Conservation (phyloP, 2,888 invertebrate genomes). For the Cephus pulcher region DNA sequence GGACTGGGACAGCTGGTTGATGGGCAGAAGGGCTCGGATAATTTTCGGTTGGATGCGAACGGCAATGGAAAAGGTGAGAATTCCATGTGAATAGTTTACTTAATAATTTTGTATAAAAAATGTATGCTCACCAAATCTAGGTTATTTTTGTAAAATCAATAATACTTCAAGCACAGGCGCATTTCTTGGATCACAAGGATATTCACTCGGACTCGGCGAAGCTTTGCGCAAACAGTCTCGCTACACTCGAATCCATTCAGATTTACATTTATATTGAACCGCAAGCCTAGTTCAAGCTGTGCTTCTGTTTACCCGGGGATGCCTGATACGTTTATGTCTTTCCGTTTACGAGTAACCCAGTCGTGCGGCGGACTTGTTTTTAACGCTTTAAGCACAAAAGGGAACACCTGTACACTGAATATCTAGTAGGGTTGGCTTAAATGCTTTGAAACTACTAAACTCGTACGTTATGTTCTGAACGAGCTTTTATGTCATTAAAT, state of each 20-base stretch:
- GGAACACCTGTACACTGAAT: not conserved
- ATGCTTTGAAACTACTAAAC: not conserved
- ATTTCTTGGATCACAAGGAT: conserved; percentile 1
- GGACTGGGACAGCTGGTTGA: conserved; percentile 86
- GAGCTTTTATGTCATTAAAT: not conserved
- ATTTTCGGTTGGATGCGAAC: conserved; percentile 76
- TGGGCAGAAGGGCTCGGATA: conserved; percentile 80
- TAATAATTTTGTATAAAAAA: not conserved
- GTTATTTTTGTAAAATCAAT: conserved; percentile 10
- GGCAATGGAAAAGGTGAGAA: conserved; percentile 76
- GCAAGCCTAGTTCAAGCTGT: conserved; percentile 41
- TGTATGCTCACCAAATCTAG: not conserved
- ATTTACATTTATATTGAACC: conserved; percentile 67
- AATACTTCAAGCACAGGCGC: conserved; percentile 1
- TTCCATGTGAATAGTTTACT: not conserved
- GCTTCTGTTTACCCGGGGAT: conserved; percentile 45
- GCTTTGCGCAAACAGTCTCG: conserved; percentile 15
- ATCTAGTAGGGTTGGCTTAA: not conserved
- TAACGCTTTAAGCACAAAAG: not conserved
- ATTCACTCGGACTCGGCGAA: not conserved
- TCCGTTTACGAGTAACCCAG: conserved; percentile 41
- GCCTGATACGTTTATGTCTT: conserved; percentile 55
- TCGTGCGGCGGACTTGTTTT: not conserved
- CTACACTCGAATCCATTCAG: conserved; percentile 61
- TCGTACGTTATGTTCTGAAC: not conserved